phyloP scores from a whole-genome alignment of 1,140 invertebrate species.

The Apocrypta bakeri region DNA sequence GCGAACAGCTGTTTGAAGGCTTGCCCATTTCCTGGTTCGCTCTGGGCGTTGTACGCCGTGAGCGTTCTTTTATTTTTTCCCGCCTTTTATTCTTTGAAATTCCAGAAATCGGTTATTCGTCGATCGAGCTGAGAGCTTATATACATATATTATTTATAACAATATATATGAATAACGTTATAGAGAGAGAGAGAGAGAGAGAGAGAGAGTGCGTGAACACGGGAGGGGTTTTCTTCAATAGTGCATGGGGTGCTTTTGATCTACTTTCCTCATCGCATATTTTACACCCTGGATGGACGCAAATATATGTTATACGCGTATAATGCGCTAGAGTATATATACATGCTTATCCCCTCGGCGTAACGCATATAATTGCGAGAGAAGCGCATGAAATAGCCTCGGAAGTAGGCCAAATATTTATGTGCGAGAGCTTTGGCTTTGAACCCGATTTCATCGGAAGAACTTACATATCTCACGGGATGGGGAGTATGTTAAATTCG shows the following conservation, averaged over 20 bases:
- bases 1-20: constrained; percentile 72
- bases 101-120: not conserved
- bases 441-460: not conserved
- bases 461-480: not conserved
- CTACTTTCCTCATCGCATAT: not conserved
- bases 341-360: not conserved
- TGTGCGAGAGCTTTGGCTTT: not conserved
- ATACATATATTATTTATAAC: not conserved
- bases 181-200: too few species aligned
- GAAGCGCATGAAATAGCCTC: not conserved
- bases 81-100: not conserved
- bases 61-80: not conserved
- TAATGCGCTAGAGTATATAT: not conserved
- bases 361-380: not conserved
- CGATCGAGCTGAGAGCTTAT: not conserved
- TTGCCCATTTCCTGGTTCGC: constrained; percentile 39
- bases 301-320: not conserved
- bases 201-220: not conserved
- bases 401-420: constrained; percentile 30
- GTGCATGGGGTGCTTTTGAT: not conserved
- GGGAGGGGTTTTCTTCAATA: not conserved
- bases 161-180: too few species aligned
- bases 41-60: not conserved
- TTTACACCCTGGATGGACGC: not conserved
- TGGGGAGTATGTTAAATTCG: not conserved